Base-by-base conservation (phyloP, 1,140 invertebrate species). In the Drosophila mojavensis region DNA sequence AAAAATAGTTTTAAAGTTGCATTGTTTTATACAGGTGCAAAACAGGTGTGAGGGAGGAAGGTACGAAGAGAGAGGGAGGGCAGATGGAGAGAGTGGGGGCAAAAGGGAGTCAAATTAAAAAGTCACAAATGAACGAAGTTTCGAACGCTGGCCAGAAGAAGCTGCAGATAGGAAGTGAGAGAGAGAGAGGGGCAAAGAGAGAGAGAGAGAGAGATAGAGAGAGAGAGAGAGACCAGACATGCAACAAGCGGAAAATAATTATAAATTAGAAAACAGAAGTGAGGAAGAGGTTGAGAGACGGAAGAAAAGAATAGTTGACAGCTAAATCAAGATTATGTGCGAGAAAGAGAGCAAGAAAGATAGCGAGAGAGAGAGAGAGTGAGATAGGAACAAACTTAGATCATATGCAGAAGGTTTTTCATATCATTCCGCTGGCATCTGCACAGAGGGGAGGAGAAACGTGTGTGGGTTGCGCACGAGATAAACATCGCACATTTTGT, bases 171-270 rank as follows among this genome's bases (percentile, higher is more conserved):
- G 69, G 62, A 75, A 60, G 62, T 65, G 51, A 13, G 50, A 55
- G 60, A 20, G 6, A 17, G n/a, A 51, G 26, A 45, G 36, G 33
- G 15, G 2, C 0, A 33, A 2, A 20, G 10, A n/a, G 9, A 33
- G 15, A 26, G 30, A 51, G 13, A 9, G 33, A 45, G 51, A 13
- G 50, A 55, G 60, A 20, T 0, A 17, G n/a, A 51, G 26, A 45
- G 36, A 20, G 10, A n/a, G 9, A 33, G 15, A 26, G 30, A 51
- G 13, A 9, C 26, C 24, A 62, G 41, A 62, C 61, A 75, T 76
- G 81, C 81, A 84, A 84, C 81, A 83, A 83, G 67, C 81, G 81
- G 81, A 84, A 84, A 84, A 85, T 84, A 84, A 84, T 84, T 84
- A 85, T 84, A 84, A 74, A 81, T 84, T 77, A 77, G 65, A 84